Percentiles rank a stretch among this genome's conserved stretches.
These are phyloP conservation scores for Galerucella pusilla DNA, from an alignment of 2,888 invertebrate species.

Conservation along the genomic window DNA sequence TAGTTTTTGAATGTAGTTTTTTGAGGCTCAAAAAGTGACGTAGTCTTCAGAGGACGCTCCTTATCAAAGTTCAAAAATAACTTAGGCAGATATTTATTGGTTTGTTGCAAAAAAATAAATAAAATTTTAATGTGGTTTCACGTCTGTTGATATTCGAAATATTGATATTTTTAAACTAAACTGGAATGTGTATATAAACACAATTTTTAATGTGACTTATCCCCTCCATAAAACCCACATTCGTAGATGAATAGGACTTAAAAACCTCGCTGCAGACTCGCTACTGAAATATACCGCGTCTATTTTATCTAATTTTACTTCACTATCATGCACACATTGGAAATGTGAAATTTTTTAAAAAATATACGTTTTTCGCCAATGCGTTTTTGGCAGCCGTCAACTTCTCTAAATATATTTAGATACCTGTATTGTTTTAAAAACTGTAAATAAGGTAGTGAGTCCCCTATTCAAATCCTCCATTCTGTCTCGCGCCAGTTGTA, in stretches of 20 bases:
- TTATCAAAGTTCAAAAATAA: no score
- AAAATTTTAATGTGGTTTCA: neutral
- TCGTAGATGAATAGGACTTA: neutral
- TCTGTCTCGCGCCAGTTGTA: slow-evolving; percentile 14
- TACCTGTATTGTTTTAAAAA: slow-evolving; percentile 16
- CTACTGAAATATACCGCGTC: neutral
- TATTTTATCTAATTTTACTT: slow-evolving; percentile 4
- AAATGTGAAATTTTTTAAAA: slow-evolving; percentile 7
- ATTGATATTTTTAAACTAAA: slow-evolving; percentile 6
- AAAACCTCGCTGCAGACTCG: neutral
- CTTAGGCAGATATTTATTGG: neutral
- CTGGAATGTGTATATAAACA: slow-evolving; percentile 3
- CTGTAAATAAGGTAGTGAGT: slow-evolving; percentile 19
- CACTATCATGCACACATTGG: neutral
- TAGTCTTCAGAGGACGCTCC: no score
- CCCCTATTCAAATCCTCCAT: neutral
- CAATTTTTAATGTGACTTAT: slow-evolving; percentile 2
- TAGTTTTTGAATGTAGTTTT: no score
- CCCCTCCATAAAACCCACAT: slow-evolving; percentile 7
- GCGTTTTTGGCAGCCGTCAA: slow-evolving; percentile 14
- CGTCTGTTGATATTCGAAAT: neutral
- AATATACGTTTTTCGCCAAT: slow-evolving; percentile 5
- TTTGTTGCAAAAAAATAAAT: neutral
- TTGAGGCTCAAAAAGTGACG: no score
- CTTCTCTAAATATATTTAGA: slow-evolving; percentile 16